Evolutionary conservation across 2,113 vertebrate genomes (phyloP).

Genomic region (Rhea americana): DNA sequence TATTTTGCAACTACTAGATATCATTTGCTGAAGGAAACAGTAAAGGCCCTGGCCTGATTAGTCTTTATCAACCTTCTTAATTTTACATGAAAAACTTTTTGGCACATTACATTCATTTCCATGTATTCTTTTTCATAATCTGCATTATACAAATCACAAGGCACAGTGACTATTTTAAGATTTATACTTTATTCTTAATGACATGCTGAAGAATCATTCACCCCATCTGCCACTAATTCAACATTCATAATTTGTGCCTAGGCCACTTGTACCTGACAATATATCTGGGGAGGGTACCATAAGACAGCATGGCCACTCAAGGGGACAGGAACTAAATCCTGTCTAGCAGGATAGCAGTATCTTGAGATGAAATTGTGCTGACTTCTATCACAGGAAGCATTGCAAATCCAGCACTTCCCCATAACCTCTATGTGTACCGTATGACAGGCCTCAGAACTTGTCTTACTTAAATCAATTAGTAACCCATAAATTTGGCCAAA

Average conservation of each 20-base stretch:
- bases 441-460: neutral
- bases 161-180: neutral
- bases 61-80: neutral
- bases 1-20: neutral
- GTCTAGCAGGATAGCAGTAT: no score
- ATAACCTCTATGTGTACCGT: rapidly evolving
- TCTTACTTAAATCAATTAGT: neutral
- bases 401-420: neutral
- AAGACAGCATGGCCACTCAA: neutral
- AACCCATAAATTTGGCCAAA: neutral
- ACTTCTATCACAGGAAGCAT: rapidly evolving
- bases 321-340: neutral
- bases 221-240: neutral
- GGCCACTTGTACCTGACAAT: neutral
- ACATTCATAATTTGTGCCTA: neutral
- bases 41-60: neutral
- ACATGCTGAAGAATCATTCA: neutral
- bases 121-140: neutral
- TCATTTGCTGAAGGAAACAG: neutral
- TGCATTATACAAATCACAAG: neutral
- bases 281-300: neutral
- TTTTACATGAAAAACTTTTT: neutral
- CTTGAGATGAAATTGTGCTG: neutral
- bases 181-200: neutral
- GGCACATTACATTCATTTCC: neutral